A percentile compares a stretch with the other conserved stretches of the same genome.
Conservation (phyloP, 2,113 vertebrate species). For the Leiothrix lutea region DNA sequence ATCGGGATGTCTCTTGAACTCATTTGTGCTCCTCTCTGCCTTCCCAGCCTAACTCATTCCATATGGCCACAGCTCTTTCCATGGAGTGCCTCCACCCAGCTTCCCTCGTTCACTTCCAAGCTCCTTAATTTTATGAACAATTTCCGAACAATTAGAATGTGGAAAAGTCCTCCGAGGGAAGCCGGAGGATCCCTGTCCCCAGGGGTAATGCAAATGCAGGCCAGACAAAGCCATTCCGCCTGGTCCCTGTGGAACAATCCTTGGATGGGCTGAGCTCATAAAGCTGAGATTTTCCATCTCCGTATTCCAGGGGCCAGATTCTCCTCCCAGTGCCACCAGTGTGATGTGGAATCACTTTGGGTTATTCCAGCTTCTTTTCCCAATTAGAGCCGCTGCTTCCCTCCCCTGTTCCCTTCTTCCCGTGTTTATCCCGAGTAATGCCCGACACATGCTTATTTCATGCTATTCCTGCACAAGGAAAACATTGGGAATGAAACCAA, state of each 20-base stretch:
- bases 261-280: conserved; percentile 4
- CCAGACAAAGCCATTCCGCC: not conserved
- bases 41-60: conserved; percentile 63
- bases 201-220: not conserved
- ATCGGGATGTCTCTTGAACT: conserved; percentile 65
- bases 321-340: not conserved
- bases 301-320: conserved; percentile 1
- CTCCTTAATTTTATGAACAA: conserved; percentile 75
- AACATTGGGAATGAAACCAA: conserved; percentile 48
- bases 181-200: conserved; percentile 21
- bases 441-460: conserved; percentile 53
- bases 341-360: not conserved
- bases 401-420: not conserved
- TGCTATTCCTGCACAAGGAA: conserved; percentile 41
- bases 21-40: conserved; percentile 49
- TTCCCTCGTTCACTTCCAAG: conserved; percentile 47
- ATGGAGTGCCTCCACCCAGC: conserved; percentile 11
- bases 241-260: not conserved
- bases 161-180: conserved; percentile 60
- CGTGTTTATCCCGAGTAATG: not conserved
- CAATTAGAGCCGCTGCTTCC: not conserved
- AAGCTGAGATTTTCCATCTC: conserved; percentile 61
- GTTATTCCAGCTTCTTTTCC: not conserved
- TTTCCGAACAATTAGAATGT: conserved; percentile 74
- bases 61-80: conserved; percentile 38